phyloP scores from a whole-genome alignment of 2,888 invertebrate genomes.

The Catocala nupta region DNA sequence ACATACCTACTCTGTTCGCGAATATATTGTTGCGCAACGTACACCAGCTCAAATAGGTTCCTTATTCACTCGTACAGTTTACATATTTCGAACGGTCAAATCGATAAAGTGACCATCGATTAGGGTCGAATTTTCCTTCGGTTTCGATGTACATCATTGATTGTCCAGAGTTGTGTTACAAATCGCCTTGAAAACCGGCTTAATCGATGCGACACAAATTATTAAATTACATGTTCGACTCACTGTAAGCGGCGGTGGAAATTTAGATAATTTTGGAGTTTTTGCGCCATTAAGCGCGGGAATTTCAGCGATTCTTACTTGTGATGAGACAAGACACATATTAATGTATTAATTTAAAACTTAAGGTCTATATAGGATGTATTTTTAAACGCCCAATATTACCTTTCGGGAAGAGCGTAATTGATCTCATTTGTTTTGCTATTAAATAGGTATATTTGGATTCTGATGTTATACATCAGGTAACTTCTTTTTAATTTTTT shows the following conservation, averaged over 20 bases:
- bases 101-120: slow-evolving; percentile 38
- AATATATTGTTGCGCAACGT: slow-evolving; percentile 85
- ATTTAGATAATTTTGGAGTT: slow-evolving; percentile 50
- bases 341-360: not conserved
- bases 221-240: slow-evolving; percentile 69
- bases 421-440: too few relatives aligned
- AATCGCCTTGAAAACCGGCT: slow-evolving; percentile 61
- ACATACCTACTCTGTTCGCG: slow-evolving; percentile 81
- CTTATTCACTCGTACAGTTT: slow-evolving; percentile 58
- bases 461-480: too few relatives aligned
- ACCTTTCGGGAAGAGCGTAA: too few relatives aligned
- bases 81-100: slow-evolving; percentile 41
- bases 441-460: too few relatives aligned
- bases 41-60: slow-evolving; percentile 80
- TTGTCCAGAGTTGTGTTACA: slow-evolving; percentile 47
- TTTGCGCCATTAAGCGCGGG: slow-evolving; percentile 41
- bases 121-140: slow-evolving; percentile 49
- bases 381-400: slow-evolving; percentile 10
- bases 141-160: slow-evolving; percentile 51
- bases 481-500: too few relatives aligned
- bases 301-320: slow-evolving; percentile 42
- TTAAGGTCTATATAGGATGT: not conserved
- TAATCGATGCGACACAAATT: slow-evolving; percentile 69
- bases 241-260: slow-evolving; percentile 76
- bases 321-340: slow-evolving; percentile 51